Evolutionary conservation across 2,888 invertebrate genomes (phyloP).

Genomic region (Cephalotes varians): DNA sequence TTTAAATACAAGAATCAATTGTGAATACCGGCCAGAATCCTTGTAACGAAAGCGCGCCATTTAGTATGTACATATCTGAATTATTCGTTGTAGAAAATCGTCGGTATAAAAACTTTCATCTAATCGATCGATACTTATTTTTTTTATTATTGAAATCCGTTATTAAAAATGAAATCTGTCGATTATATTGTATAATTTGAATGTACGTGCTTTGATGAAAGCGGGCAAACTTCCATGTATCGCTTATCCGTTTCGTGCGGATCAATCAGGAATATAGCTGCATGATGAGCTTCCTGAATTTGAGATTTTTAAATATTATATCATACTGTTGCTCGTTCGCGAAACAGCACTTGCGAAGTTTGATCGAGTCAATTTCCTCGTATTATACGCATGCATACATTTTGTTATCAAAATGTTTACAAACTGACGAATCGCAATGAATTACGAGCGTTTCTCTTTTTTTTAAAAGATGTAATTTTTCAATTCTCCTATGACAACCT

Average conservation of each 20-base stretch:
- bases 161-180: conserved; percentile 16
- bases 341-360: conserved; percentile 12
- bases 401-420: background rate
- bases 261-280: conserved; percentile 15
- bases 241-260: conserved; percentile 1
- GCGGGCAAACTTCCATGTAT: background rate
- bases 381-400: background rate
- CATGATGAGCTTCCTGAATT: conserved; percentile 11
- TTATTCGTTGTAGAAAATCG: conserved; percentile 62
- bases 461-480: background rate
- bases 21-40: too few species aligned
- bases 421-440: background rate
- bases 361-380: background rate
- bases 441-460: background rate
- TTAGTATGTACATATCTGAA: conserved; percentile 34
- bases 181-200: background rate
- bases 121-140: conserved; percentile 36
- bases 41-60: conserved; percentile 12
- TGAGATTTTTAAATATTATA: background rate
- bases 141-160: background rate
- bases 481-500: background rate
- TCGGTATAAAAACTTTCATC: conserved; percentile 51
- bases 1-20: too few species aligned
- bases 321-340: background rate
- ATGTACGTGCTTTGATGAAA: background rate